phyloP scores from a whole-genome alignment of 23 tunicate genomes.

The Botrylloides violaceus region DNA sequence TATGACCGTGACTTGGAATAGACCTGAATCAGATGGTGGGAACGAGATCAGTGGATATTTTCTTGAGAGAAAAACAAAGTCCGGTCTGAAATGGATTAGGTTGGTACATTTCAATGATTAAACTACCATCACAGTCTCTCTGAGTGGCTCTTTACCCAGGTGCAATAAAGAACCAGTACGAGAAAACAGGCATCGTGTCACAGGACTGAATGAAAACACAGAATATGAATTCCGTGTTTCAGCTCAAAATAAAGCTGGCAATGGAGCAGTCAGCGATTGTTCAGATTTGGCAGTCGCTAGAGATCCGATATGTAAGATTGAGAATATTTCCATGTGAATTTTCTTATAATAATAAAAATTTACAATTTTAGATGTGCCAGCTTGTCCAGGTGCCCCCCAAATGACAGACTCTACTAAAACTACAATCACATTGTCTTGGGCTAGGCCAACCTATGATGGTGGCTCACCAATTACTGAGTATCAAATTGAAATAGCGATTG shows the following conservation, averaged over 20 bases:
- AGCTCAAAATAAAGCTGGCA: slow-evolving; percentile 84
- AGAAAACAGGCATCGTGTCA: slow-evolving; percentile 59
- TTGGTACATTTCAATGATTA: slow-evolving; percentile 13
- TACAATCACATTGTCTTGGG: slow-evolving; percentile 59
- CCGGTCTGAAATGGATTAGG: slow-evolving; percentile 80
- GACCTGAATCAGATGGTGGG: slow-evolving; percentile 79
- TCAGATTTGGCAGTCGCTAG: slow-evolving; percentile 53
- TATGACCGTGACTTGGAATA: slow-evolving; percentile 78
- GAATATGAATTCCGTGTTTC: slow-evolving; percentile 82
- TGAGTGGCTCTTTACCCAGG: slow-evolving; percentile 16
- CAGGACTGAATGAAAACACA: slow-evolving; percentile 61
- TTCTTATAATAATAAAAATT: background rate
- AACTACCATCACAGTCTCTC: background rate
- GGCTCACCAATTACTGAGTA: slow-evolving; percentile 72
- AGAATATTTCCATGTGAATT: background rate
- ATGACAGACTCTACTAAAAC: slow-evolving; percentile 62
- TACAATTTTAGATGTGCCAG: slow-evolving; percentile 52
- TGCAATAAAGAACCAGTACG: slow-evolving; percentile 75
- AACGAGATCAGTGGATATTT: slow-evolving; percentile 67
- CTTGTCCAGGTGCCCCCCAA: slow-evolving; percentile 41
- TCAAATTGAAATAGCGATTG: slow-evolving; percentile 67
- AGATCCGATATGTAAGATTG: slow-evolving; percentile 36
- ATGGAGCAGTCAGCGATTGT: slow-evolving; percentile 61
- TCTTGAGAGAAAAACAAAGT: slow-evolving; percentile 63
- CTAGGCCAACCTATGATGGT: slow-evolving; percentile 87